phyloP scores from a whole-genome alignment of 2,797 vertebrate species.

The Halcyon badia region DNA sequence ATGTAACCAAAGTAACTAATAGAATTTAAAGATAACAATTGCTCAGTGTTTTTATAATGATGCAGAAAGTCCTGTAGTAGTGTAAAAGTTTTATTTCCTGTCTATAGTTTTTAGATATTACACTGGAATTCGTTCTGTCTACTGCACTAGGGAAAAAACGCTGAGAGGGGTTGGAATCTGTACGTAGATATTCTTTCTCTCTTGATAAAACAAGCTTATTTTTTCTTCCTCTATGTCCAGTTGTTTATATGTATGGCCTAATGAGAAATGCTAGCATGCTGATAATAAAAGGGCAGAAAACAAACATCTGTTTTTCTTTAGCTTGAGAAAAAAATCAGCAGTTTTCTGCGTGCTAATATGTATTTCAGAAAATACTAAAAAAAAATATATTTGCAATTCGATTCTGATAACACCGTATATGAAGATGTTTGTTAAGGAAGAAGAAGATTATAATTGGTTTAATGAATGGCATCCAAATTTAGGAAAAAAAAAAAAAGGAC shows the following conservation, averaged over 20 bases:
- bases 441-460: background rate
- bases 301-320: background rate
- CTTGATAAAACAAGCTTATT: background rate
- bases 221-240: background rate
- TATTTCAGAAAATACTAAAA: background rate
- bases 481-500: background rate
- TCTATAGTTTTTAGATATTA: background rate
- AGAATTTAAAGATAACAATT: background rate
- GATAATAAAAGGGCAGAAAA: background rate
- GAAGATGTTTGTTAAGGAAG: background rate
- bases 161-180: background rate
- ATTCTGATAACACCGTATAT: background rate
- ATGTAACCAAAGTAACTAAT: background rate
- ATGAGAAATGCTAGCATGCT: background rate
- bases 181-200: background rate
- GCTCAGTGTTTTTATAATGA: background rate
- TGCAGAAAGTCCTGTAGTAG: background rate
- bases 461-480: background rate
- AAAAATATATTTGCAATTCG: background rate
- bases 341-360: background rate
- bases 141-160: background rate
- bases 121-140: background rate
- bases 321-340: background rate
- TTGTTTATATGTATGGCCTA: background rate
- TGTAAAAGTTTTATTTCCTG: background rate